Evolutionary conservation across 2,888 invertebrate species (phyloP), one percentile per base, ranked within the genome.

Genomic region (Phorcus lineatus): DNA sequence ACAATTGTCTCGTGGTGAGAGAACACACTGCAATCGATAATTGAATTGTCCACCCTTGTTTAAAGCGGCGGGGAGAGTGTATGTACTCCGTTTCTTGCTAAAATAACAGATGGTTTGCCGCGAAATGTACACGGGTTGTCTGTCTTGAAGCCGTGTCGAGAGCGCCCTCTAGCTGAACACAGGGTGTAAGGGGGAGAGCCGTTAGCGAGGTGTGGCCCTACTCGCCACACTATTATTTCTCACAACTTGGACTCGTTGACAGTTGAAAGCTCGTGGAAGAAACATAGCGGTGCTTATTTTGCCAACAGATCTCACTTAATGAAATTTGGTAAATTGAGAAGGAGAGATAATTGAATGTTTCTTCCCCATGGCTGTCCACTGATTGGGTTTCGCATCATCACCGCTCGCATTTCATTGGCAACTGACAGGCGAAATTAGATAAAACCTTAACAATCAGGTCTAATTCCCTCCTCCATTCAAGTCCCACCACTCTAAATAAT

Each of bases 361-460:
- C 79, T 79, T 79, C 82, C 82, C 82, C 76, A 75, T 79, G 82
- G 82, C 79, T 77, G 77, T 54, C 62, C 55, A 24, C 79, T 78
- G 79, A 82, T 80, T 81, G 82, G 80, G 80, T 77, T 80, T 79
- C 74, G 74, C 74, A 54, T 55, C 54, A 52, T 74, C 57, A 74
- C 74, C 54, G 74, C 80, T 76, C 79, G 47, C 74, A 77, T 74
- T 79, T 79, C 78, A 79, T 80, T 82, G 79, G 78, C 78, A 79
- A 80, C 80, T 79, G 82, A 82, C 82, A 82, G 79, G 75, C 79
- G 80, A 78, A 80, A 82, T 82, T 80, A 82, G 82, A 82, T 82
- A 80, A 82, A 79, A 80, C 77, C 66, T 67, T 78, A 70, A 76
- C 80, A 80, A 82, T 80, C 78, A 80, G 76, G 74, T 40, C 79